Evolutionary conservation across 2,888 invertebrate species (phyloP), one percentile per base, ranked within the genome.

Genomic region (Drosophila barbarae): DNA sequence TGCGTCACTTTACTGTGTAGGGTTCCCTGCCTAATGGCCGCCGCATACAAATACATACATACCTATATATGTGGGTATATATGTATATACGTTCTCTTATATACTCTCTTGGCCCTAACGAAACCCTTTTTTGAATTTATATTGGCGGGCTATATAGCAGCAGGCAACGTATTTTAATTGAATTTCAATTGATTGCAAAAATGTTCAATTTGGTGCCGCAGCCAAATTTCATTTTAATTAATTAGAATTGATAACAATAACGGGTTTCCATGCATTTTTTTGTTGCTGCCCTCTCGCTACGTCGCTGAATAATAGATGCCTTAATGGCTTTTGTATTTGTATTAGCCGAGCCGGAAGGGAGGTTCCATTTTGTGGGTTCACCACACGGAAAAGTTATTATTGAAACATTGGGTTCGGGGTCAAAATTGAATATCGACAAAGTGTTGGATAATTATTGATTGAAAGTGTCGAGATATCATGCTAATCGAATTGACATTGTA

Each of bases 161-260:
- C 50, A 72, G 84, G 64, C 65, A 68, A 63, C 67, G 72, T 49
- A 69, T 71, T 85, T 81, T 81, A 85, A 85, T 82, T 82, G 85
- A 85, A 84, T 83, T 82, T 85, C 74, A 83, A 85, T 82, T 85
- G 74, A 77, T 85, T 85, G 84, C 77, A 59, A 76, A 80, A 77
- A 69, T 74, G 59, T 85, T 72, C 57, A 56, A 65, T 64, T 84
- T 63, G 63, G 60, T 66, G 65, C 68, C 72, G 55, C 71, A 65
- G 41, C 56, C 51, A 78, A 85, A 81, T 81, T 80, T 76, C 65
- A 70, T 72, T 85, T 77, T 76, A 85, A 85, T 80, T 83, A 85
- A 85, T 85, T 77, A 68, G 71, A 76, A 73, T 76, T 74, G 81
- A 77, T 74, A 84, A 74, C 72, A 80, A 77, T 69, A 80, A 75